Percentiles rank a stretch among this genome's conserved stretches.
Evolutionary conservation across 2,888 invertebrate genomes (phyloP).

Genomic region (Calameuta pallipes): DNA sequence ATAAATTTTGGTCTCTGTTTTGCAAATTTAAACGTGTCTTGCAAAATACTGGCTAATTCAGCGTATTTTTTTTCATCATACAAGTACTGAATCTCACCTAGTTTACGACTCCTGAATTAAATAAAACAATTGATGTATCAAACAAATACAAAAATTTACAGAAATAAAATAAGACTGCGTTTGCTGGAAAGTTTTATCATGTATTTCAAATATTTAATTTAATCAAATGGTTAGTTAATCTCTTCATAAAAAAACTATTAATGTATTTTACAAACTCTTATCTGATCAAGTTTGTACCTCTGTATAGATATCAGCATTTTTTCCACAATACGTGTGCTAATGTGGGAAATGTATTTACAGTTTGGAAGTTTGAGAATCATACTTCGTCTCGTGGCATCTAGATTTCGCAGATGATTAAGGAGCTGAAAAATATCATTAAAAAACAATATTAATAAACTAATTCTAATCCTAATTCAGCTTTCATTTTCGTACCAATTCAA

Average conservation of each 20-base stretch:
- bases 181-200: neutral
- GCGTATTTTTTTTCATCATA: constrained; percentile 74
- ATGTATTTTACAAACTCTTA: neutral
- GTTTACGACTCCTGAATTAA: constrained; percentile 65
- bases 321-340: constrained; percentile 66
- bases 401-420: constrained; percentile 47
- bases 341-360: constrained; percentile 67
- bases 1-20: constrained; percentile 54
- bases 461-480: neutral
- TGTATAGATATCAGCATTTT: constrained; percentile 69
- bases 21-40: constrained; percentile 74
- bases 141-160: neutral
- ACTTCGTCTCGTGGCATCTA: constrained; percentile 50
- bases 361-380: constrained; percentile 68
- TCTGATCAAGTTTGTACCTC: constrained; percentile 55
- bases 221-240: neutral
- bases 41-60: constrained; percentile 75
- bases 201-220: neutral
- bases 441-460: constrained; percentile 28
- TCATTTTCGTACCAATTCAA: constrained; percentile 63
- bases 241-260: neutral
- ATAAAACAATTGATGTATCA: constrained; percentile 15
- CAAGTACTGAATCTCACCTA: constrained; percentile 76
- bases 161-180: neutral
- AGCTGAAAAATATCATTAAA: constrained; percentile 32